phyloP scores from a whole-genome alignment of 2,888 invertebrate species.

The Amiota minor region DNA sequence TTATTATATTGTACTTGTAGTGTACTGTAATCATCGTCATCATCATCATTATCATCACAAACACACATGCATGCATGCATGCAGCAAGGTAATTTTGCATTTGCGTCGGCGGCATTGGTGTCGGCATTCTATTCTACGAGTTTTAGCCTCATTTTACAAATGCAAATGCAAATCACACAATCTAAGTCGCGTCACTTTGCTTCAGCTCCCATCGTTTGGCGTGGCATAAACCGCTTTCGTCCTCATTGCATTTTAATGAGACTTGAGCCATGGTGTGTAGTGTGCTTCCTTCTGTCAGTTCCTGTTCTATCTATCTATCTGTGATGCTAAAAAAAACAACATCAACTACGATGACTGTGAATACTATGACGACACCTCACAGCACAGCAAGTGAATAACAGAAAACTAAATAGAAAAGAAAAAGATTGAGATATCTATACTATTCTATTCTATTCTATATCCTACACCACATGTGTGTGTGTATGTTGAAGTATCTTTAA shows the following conservation, averaged over 20 bases:
- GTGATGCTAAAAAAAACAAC: neutral
- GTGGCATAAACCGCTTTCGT: constrained; percentile 48
- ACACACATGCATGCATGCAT: neutral
- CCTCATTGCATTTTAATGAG: constrained; percentile 59
- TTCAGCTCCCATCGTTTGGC: constrained; percentile 28
- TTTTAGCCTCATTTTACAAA: constrained; percentile 4
- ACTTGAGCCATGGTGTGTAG: neutral
- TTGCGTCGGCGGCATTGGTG: too few species aligned
- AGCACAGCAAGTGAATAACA: too few species aligned
- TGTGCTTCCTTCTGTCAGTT: neutral
- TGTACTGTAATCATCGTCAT: neutral
- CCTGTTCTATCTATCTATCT: neutral
- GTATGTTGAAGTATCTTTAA: neutral
- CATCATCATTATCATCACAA: neutral
- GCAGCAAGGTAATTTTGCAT: neutral
- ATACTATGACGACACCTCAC: neutral
- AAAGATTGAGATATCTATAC: too few species aligned
- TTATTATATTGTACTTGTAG: neutral
- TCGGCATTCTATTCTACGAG: neutral
- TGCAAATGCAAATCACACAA: constrained; percentile 18
- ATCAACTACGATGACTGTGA: neutral
- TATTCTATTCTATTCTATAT: too few species aligned
- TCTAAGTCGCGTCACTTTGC: neutral
- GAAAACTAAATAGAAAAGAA: too few species aligned
- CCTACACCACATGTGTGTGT: neutral